Percentiles rank a stretch among this genome's conserved stretches.
Conservation (phyloP, 53 echinoderm and acorn worm species). For the Echinometra lucunter region DNA sequence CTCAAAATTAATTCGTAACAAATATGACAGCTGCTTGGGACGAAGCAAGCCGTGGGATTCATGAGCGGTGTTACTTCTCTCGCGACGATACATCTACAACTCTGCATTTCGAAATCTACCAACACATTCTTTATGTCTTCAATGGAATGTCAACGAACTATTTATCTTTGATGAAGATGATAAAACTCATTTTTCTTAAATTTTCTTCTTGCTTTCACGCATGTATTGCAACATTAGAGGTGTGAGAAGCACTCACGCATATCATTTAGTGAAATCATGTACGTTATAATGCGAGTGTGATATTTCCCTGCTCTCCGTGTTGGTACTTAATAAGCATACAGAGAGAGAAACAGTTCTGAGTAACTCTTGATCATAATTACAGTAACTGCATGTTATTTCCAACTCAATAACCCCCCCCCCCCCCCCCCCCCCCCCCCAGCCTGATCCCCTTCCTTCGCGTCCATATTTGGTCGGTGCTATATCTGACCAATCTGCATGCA, state of each 20-base stretch:
- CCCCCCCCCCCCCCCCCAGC: background rate
- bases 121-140: background rate
- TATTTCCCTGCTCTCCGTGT: background rate
- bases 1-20: constrained; percentile 70
- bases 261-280: constrained; percentile 18
- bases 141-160: constrained; percentile 8
- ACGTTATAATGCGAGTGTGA: background rate
- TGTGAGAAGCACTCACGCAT: background rate
- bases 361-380: background rate
- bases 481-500: background rate
- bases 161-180: constrained; percentile 11
- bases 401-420: background rate
- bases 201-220: background rate
- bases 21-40: constrained; percentile 66
- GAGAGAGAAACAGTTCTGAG: background rate
- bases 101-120: background rate
- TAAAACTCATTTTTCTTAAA: constrained; percentile 25
- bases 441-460: background rate
- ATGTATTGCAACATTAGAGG: background rate
- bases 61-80: background rate
- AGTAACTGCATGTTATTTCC: background rate
- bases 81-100: background rate
- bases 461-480: background rate
- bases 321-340: background rate
- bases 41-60: background rate